phyloP scores from a whole-genome alignment of 2,797 vertebrate genomes.

The Scolopax bukidnonensis region DNA sequence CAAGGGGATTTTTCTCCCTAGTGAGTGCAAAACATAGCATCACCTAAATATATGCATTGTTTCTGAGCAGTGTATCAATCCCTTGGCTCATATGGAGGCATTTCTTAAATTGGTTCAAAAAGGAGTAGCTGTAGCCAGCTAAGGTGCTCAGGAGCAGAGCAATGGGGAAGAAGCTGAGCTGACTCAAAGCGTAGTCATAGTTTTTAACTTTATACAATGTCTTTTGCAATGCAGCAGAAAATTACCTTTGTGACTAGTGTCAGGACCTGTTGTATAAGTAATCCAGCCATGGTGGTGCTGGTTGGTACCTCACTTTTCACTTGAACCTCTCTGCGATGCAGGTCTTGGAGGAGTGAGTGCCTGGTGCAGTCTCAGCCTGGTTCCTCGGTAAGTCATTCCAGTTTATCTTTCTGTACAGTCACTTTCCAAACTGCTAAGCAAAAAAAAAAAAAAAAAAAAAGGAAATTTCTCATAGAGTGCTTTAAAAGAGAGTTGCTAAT shows the following conservation, averaged over 20 bases:
- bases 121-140: constrained; percentile 41
- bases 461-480: constrained; percentile 56
- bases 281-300: not conserved
- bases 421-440: constrained; percentile 51
- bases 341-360: constrained; percentile 47
- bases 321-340: constrained; percentile 39
- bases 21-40: constrained; percentile 18
- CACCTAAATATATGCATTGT: constrained; percentile 44
- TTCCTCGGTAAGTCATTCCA: constrained; percentile 60
- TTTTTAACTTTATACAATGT: constrained; percentile 50
- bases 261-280: constrained; percentile 65
- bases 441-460: constrained; percentile 71
- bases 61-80: constrained; percentile 40
- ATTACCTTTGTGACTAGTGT: constrained; percentile 60
- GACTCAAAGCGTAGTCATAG: constrained; percentile 50
- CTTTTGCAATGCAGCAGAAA: constrained; percentile 61
- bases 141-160: constrained; percentile 28
- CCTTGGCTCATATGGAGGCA: constrained; percentile 4
- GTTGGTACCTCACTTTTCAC: constrained; percentile 47
- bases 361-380: constrained; percentile 5
- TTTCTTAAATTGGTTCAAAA: constrained; percentile 26
- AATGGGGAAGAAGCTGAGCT: constrained; percentile 47
- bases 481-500: constrained; percentile 91
- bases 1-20: constrained; percentile 21
- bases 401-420: constrained; percentile 36